Conservation (phyloP, 1,140 invertebrate species). For the Bactericera cockerelli region DNA sequence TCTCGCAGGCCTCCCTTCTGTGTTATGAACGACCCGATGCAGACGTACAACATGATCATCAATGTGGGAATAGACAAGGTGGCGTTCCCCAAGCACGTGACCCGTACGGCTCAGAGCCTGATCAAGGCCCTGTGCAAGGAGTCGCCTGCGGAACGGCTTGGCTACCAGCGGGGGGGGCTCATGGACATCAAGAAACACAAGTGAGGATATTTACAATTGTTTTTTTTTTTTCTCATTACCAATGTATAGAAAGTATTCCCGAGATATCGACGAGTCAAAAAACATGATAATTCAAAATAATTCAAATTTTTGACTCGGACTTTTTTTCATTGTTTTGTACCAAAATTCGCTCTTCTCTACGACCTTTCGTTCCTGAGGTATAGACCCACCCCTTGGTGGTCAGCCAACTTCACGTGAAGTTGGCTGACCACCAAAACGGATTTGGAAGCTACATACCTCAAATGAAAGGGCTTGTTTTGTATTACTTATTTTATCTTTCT, state of each 20-base stretch:
- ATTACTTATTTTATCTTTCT: too few species aligned
- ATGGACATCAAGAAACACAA: conserved; percentile 85
- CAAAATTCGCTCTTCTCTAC: too few species aligned
- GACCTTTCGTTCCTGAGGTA: too few species aligned
- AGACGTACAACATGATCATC: conserved; percentile 89
- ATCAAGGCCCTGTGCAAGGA: conserved; percentile 79
- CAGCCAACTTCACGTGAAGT: too few species aligned
- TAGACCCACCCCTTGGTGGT: too few species aligned
- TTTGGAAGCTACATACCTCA: too few species aligned
- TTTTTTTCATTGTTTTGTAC: too few species aligned
- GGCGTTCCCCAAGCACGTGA: conserved; percentile 63
- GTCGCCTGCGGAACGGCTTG: conserved; percentile 78
- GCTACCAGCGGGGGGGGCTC: conserved; percentile 79
- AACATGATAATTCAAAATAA: too few species aligned
- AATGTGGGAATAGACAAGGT: conserved; percentile 76
- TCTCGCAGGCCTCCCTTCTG: conserved; percentile 73
- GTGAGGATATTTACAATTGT: conserved; percentile 42
- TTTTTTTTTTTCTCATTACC: conserved; percentile 26
- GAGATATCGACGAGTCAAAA: conserved; percentile 5
- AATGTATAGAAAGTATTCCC: conserved; percentile 7
- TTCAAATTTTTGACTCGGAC: too few species aligned
- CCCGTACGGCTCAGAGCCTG: conserved; percentile 59
- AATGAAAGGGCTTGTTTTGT: too few species aligned
- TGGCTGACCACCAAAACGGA: too few species aligned
- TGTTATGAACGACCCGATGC: conserved; percentile 73